Conservation (phyloP, 2,797 vertebrate species). For the Ceryle rudis region DNA sequence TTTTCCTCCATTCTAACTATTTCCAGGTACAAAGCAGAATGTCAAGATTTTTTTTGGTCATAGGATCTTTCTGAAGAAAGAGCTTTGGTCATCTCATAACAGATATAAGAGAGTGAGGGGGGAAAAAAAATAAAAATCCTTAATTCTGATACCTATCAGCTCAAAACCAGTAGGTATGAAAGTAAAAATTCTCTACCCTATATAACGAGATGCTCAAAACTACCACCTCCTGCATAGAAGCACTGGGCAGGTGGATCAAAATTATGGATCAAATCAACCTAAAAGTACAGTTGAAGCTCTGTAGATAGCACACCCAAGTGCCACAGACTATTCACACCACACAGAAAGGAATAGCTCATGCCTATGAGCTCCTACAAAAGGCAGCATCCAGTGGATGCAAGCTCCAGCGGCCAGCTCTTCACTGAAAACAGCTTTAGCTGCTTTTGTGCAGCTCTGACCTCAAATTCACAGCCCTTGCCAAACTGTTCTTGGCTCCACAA, state of each 20-base stretch:
- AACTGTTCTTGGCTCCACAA: neutral
- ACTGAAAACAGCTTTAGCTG: neutral
- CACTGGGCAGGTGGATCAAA: neutral
- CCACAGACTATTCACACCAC: accelerated
- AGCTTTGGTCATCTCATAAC: neutral
- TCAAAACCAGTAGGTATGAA: neutral
- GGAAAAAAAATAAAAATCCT: neutral
- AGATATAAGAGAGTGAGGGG: neutral
- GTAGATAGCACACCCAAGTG: neutral
- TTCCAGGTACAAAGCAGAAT: neutral
- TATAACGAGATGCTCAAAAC: neutral
- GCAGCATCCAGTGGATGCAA: neutral
- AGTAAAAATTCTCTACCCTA: neutral
- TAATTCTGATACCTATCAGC: neutral
- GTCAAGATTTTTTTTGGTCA: neutral
- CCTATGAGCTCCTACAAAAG: neutral
- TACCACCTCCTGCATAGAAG: neutral
- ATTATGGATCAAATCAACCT: neutral
- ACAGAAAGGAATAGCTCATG: neutral
- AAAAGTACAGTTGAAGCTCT: neutral
- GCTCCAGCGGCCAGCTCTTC: neutral
- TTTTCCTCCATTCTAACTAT: neutral
- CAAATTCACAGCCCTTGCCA: conserved; percentile 4
- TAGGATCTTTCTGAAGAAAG: neutral
- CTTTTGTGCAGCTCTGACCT: neutral